These are phyloP conservation scores for Delichon dasypus DNA, from an alignment of 2,797 vertebrate genomes.

Conservation along the genomic window DNA sequence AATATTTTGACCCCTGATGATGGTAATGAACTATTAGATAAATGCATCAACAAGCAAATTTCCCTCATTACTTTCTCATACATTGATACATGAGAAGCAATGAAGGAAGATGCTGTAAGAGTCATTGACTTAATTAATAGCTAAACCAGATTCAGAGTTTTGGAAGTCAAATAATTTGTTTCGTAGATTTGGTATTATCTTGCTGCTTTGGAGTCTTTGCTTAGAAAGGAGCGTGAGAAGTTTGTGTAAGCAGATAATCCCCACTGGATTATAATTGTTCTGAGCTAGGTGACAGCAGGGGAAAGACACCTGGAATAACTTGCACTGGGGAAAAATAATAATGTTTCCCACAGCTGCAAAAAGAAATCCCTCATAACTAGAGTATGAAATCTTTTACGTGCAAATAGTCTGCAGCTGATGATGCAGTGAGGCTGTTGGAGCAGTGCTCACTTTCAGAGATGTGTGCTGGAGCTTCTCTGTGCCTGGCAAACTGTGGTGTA, in stretches of 20 bases:
- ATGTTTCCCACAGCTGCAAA: neutral
- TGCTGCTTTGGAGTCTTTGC: neutral
- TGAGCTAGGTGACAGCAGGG: neutral
- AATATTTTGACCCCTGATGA: constrained; percentile 26
- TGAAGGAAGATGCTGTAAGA: neutral
- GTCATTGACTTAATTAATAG: neutral
- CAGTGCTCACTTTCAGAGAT: neutral
- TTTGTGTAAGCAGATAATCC: neutral
- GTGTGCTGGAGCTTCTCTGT: neutral
- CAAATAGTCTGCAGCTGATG: neutral
- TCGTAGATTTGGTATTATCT: neutral
- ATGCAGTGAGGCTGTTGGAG: neutral
- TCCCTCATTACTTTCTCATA: constrained; percentile 28
- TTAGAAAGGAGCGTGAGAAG: neutral
- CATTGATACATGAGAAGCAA: neutral
- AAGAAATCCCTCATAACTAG: neutral
- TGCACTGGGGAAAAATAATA: neutral
- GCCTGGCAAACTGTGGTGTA: neutral
- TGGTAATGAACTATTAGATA: constrained; percentile 42
- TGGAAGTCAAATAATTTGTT: neutral
- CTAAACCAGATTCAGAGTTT: neutral
- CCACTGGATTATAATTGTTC: neutral
- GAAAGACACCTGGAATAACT: neutral
- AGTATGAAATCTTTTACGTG: neutral
- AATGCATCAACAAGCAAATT: constrained; percentile 15